Percentiles rank a stretch among this genome's conserved stretches.
These are phyloP conservation scores for Morbakka virulenta DNA, from an alignment of 30 jellyfish, hydroid and myxozoan genomes.

Conservation along the genomic window DNA sequence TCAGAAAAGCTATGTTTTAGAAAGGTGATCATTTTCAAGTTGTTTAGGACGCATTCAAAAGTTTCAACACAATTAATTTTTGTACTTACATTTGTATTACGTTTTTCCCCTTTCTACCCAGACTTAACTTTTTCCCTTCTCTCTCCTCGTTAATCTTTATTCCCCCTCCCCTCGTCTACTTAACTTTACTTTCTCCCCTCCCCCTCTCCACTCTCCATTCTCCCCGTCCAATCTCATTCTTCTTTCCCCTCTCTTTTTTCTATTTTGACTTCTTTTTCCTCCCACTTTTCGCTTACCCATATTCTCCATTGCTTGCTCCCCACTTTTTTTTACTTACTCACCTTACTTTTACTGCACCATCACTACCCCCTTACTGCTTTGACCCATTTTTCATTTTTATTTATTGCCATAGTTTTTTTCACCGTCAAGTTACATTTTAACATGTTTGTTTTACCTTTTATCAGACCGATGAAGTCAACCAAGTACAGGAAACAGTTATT, in stretches of 20 bases:
- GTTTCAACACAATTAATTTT: no score
- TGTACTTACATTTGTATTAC: no score
- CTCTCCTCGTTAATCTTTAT: neutral
- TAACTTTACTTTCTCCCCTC: neutral
- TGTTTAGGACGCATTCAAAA: no score
- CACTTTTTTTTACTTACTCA: neutral
- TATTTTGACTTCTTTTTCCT: neutral
- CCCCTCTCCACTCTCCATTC: neutral
- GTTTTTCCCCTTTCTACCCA: no score
- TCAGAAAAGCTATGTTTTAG: no score
- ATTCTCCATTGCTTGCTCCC: neutral
- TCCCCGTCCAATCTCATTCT: neutral
- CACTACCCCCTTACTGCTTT: neutral
- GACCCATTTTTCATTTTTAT: neutral
- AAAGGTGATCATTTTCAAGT: no score
- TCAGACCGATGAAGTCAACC: neutral
- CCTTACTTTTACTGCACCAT: neutral
- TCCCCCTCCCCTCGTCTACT: neutral
- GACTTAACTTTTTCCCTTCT: neutral
- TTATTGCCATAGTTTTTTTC: no score
- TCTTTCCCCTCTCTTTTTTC: neutral
- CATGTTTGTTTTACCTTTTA: no score
- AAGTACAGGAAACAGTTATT: neutral
- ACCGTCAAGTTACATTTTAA: no score
- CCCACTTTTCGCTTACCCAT: neutral